Base-by-base conservation (phyloP, 2,113 vertebrate species). In the Callipepla squamata region DNA sequence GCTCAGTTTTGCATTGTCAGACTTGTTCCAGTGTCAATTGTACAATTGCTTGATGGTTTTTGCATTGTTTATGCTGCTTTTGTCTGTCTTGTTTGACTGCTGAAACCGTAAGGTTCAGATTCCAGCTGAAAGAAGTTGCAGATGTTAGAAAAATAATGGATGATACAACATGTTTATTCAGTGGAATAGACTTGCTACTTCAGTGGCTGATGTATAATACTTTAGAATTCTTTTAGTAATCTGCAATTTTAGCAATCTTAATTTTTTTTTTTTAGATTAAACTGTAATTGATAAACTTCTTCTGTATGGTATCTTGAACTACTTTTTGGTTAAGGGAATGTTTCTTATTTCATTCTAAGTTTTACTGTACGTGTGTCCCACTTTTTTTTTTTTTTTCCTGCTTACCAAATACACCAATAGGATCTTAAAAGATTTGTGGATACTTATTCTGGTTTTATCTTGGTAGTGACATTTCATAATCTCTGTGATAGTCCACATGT, bases 191-290 rank as follows among this genome's bases (percentile, higher is more conserved):
- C 58, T 69, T 75, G 6, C 3, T 81, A 32, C 16, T 21, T 79
- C 28, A 34, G 34, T 15, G 5, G 34, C 21, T 1, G 0, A 1
- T 74, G 36, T 51, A 25, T 63, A 68, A 48, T 1, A 1, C 48
- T 74, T n/a, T 62, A 72, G 28, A 72, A 61, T 53, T 53, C 26
- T 55, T 53, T 66, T 40, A 18, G 15, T 51, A 47, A 7, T 80
- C 65, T 77, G 8, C 47, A 10, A 23, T 28, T 28, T 26, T 53
- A 53, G 14, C 61, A 59, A 53, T 80, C 77, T 75, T 4, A 14
- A 30, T 36, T 45, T 68, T 57, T 21, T 50, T 36, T 36, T 86
- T 74, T 48, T 9, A 40, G 19, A 45, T 21, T 6, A 7, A 89
- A 3, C 38, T 89, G 50, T 72, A 55, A 38, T n/a, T 74, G 28